phyloP scores from a whole-genome alignment of 2,113 vertebrate species.

The Scortum barcoo region DNA sequence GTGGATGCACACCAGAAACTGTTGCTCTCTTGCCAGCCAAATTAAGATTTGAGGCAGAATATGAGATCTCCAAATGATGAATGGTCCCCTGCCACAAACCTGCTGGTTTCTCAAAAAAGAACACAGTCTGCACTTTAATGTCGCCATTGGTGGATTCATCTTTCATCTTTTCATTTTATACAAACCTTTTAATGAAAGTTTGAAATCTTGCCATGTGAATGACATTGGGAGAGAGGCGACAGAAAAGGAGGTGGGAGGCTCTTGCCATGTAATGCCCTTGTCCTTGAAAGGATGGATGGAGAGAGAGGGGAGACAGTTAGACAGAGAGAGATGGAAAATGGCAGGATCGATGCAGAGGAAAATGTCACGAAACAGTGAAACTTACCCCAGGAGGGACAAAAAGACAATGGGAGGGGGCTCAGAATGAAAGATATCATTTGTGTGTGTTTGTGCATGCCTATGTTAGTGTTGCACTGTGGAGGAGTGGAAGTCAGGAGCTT shows the following conservation, averaged over 20 bases:
- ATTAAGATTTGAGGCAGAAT: background rate
- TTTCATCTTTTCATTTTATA: background rate
- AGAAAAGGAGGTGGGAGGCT: conserved; percentile 20
- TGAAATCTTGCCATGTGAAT: conserved; percentile 21
- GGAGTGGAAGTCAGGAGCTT: conserved; percentile 18
- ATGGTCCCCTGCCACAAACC: background rate
- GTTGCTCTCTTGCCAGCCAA: background rate
- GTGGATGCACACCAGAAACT: background rate
- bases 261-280: conserved; percentile 45
- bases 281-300: conserved; percentile 53
- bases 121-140: background rate
- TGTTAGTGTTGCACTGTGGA: background rate
- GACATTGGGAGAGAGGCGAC: conserved; percentile 25
- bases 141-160: conserved; percentile 4
- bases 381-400: background rate
- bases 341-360: conserved; percentile 58
- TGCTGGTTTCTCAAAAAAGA: background rate
- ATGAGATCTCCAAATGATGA: conserved; percentile 5
- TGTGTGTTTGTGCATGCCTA: background rate
- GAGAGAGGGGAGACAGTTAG: conserved; percentile 18
- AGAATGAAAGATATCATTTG: background rate
- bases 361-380: conserved; percentile 49
- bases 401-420: background rate
- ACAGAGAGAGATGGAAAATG: conserved; percentile 48
- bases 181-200: background rate